phyloP scores from a whole-genome alignment of 2,888 invertebrate genomes.

The Thera britannica region DNA sequence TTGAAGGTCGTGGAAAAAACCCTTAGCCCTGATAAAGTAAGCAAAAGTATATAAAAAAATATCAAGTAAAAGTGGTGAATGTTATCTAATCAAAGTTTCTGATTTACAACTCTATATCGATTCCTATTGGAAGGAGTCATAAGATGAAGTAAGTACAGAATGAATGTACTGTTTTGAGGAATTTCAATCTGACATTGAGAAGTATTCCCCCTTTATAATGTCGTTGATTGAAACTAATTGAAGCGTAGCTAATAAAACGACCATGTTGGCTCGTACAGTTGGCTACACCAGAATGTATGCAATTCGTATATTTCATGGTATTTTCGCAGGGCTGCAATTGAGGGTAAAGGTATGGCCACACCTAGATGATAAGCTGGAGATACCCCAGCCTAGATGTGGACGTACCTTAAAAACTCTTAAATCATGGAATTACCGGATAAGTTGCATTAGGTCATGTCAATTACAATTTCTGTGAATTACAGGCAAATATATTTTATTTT shows the following conservation, averaged over 20 bases:
- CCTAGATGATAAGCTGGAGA: no score
- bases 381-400: no score
- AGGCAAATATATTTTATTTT: no score
- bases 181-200: slow-evolving; percentile 25
- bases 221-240: slow-evolving; percentile 66
- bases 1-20: slow-evolving; percentile 9
- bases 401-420: no score
- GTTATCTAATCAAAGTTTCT: slow-evolving; percentile 13
- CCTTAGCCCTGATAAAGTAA: background rate
- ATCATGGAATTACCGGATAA: no score
- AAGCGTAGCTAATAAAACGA: slow-evolving; percentile 56
- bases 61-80: background rate
- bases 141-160: slow-evolving; percentile 15
- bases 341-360: no score
- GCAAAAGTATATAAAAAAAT: background rate
- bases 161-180: slow-evolving; percentile 17
- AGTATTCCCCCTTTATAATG: slow-evolving; percentile 29
- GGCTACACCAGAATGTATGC: no score
- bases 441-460: no score
- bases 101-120: background rate
- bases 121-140: background rate
- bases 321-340: no score
- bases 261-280: no score
- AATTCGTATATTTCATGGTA: no score
- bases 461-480: no score